Evolutionary conservation across 2,797 vertebrate genomes (phyloP), one percentile per base, ranked within the genome.

Genomic region (Helarctos malayanus): DNA sequence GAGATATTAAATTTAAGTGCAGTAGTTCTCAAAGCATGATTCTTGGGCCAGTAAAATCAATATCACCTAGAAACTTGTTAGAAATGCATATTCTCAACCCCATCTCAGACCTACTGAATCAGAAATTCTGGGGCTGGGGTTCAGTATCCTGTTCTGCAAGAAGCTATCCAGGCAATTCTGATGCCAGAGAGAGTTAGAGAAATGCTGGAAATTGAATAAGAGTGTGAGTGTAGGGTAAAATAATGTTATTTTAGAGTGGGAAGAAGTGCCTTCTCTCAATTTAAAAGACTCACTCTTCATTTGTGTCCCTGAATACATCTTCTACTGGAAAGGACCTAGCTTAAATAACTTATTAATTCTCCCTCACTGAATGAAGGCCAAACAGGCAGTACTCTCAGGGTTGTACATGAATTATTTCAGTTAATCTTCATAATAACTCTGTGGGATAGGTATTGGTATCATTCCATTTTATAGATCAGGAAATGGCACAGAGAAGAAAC

Each of bases 391-490:
- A n/a, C 47, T 59, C 23, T 92, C 49, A 75, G 12, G 21, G 6
- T 85, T 68, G n/a, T 52, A 14, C 16, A 49, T 65, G 68, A 78
- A 29, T 85, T 29, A 65, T 80, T 81, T 65, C 56, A 73, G 56
- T 63, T 47, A 63, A 73, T 96, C 54, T 18, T 85, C 4, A 32
- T 45, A 79, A 45, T 69, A 52, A 78, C 10, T 18, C 59, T 92
- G 15, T 13, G 21, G 18, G 12, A 35, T 59, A 94, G 25, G 13
- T 45, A 41, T 61, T 80, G 54, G 75, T 65, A 45, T 65, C 16
- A 29, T 84, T 69, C 9, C 59, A 82, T 91, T 97, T 89, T 65
- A 68, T 68, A 89, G 10, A 59, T 52, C 32, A 96, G 35, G n/a
- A 68, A 93, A 94, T 86, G 5, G 2, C 49, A 49, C 27, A 59